Evolutionary conservation across 2,888 invertebrate species (phyloP).

Genomic region (Xestoiulus laeticollis): DNA sequence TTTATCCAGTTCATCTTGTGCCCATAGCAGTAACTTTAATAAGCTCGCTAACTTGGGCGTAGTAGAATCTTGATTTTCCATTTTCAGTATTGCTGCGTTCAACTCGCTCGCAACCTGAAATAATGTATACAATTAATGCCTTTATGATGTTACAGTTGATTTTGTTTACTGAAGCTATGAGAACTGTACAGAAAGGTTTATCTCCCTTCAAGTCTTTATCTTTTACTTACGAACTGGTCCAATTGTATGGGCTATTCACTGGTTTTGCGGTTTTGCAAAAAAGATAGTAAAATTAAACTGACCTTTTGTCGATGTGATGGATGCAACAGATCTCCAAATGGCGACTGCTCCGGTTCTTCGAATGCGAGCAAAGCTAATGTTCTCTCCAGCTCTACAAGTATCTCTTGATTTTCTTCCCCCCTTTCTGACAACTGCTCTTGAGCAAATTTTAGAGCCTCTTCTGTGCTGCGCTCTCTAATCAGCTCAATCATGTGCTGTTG

Average conservation of each 20-base stretch:
- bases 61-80: conserved; percentile 89
- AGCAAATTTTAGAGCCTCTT: conserved; percentile 88
- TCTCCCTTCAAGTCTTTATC: too few relatives aligned
- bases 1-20: conserved; percentile 92
- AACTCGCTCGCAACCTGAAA: conserved; percentile 91
- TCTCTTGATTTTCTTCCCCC: conserved; percentile 79
- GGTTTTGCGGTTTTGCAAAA: too few relatives aligned
- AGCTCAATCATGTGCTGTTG: conserved; percentile 90
- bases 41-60: conserved; percentile 91
- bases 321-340: conserved; percentile 92
- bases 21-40: conserved; percentile 93
- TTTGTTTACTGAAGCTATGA: neutral
- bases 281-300: conserved; percentile 39
- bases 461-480: conserved; percentile 83
- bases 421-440: conserved; percentile 89
- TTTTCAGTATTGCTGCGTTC: conserved; percentile 95
- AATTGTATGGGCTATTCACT: too few relatives aligned
- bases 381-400: conserved; percentile 82
- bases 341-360: conserved; percentile 93
- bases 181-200: too few relatives aligned
- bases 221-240: too few relatives aligned
- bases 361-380: conserved; percentile 95
- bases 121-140: neutral
- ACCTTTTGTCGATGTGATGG: conserved; percentile 95
- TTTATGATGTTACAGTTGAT: neutral